Evolutionary conservation across 2,888 invertebrate genomes (phyloP), one percentile per base, ranked within the genome.

Genomic region (Cerastis leucographa): DNA sequence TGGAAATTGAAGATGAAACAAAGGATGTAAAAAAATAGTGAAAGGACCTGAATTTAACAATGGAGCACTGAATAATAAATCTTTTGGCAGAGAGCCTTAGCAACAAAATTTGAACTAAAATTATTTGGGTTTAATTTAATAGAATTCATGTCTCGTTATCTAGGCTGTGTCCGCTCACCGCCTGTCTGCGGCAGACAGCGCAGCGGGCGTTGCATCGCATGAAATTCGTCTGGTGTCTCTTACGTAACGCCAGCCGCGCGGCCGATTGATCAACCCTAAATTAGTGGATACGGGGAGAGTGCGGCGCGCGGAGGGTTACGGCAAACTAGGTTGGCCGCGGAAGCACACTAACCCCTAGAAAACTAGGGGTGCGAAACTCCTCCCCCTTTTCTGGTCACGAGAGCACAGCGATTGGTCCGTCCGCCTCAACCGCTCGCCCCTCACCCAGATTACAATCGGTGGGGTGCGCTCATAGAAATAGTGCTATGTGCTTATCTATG

Each of bases 331-430:
- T 96, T 96, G 96, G 96, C 94, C 95, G 94, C 96, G 96, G 95
- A 96, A 96, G 96, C 96, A 96, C 95, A 96, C 96, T 96, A 96
- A 96, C 96, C 96, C 96, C 96, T 96, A 96, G 96, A 96, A 96
- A 96, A 96, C 96, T 96, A 96, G 96, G 96, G 96, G 96, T 96
- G 96, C 96, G 96, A 96, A 96, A 96, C 96, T 96, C 96, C 96
- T 93, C 96, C 96, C 96, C 91, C 96, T 96, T 96, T 96, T 96
- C 96, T 96, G 96, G 96, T 96, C 96, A 96, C 94, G 94, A 92
- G 95, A 94, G 95, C 95, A 94, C 94, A 93, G 95, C 94, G 95
- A 96, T 96, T 96, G 96, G 96, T 96, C 96, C 94, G 96, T 91
- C 90, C 93, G 93, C 90, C 91, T 91, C 93, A 91, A 93, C 94